A percentile compares a stretch with the other conserved stretches of the same genome.
Evolutionary conservation across 2,797 vertebrate genomes (phyloP).

Genomic region (Danio choprae): DNA sequence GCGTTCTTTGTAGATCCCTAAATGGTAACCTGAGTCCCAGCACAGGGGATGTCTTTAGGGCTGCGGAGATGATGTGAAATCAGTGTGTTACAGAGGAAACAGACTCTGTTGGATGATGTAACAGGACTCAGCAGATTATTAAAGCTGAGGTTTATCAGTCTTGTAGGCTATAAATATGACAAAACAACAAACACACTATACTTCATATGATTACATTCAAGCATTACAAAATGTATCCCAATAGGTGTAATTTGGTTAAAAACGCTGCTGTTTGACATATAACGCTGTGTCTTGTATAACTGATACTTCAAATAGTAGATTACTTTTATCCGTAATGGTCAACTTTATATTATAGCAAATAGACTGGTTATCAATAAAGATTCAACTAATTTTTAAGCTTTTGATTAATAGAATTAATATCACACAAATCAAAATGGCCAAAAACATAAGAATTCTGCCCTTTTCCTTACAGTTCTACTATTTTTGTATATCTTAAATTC

Average conservation of each 20-base stretch:
- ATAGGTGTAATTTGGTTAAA: background rate
- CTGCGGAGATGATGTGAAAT: slow-evolving; percentile 52
- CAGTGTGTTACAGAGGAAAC: slow-evolving; percentile 53
- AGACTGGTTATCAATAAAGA: background rate
- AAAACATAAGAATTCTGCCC: too few relatives aligned
- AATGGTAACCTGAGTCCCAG: slow-evolving; percentile 53
- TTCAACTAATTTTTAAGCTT: background rate
- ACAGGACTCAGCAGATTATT: slow-evolving; percentile 12
- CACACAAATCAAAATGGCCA: too few relatives aligned
- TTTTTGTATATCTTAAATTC: too few relatives aligned
- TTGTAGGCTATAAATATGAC: slow-evolving; percentile 5
- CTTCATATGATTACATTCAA: background rate
- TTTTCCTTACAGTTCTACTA: too few relatives aligned
- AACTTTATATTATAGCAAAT: background rate
- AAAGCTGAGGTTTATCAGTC: background rate
- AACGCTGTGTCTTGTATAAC: background rate
- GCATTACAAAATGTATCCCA: background rate
- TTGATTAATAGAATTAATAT: too few relatives aligned
- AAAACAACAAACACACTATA: background rate
- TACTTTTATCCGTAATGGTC: background rate
- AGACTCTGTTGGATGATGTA: slow-evolving; percentile 10
- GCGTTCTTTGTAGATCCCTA: slow-evolving; percentile 29
- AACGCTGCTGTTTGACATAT: background rate
- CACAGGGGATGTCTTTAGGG: slow-evolving; percentile 16
- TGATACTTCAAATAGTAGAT: background rate